Evolutionary conservation across 2,888 invertebrate genomes (phyloP), one percentile per base, ranked within the genome.

Genomic region (Cryptus armator): DNA sequence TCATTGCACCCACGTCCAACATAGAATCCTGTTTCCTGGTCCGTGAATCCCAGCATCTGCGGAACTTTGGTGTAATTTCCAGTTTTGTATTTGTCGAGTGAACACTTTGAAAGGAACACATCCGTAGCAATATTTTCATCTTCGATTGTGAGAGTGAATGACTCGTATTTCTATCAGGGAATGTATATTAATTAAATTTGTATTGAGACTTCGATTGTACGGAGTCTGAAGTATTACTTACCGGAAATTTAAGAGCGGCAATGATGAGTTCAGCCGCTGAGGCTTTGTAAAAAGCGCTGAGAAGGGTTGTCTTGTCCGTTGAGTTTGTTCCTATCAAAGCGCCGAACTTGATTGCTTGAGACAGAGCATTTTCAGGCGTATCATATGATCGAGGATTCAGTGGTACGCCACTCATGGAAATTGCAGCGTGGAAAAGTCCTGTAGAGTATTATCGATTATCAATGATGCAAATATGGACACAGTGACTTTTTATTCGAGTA

Each of bases 371-470:
- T 6, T 56, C 43, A 10, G 85, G 83, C 7, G 81, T 51, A 9
- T 74, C 53, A 75, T 93, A 93, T 53, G 95, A 94, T 95, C 95
- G 95, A n/a, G 93, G 94, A 53, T 94, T 89, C 59, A 95, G 88
- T 9, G 94, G 93, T 0, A 94, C 94, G 0, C 95, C 95, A 14
- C 95, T 95, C 88, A 95, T 95, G 12, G 94, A 93, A 77, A 95
- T 95, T 1, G 94, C 94, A 92, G 94, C 94, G 83, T 95, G 95
- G 82, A 95, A 95, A 51, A 95, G 89, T n/a, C 95, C 95, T 91
- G 43, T 48, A 53, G 10, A 19, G 14, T 72, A 14, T 16, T n/a
- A 72, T 56, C 46, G 12, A 10, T 48, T 9, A 48, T 48, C 46
- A 48, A 3, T 10, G 3, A 48, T 48, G 14, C 46, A 12, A 0